These are phyloP conservation scores for Drosophila picticornis DNA, from an alignment of 2,888 invertebrate genomes.

Conservation along the genomic window DNA sequence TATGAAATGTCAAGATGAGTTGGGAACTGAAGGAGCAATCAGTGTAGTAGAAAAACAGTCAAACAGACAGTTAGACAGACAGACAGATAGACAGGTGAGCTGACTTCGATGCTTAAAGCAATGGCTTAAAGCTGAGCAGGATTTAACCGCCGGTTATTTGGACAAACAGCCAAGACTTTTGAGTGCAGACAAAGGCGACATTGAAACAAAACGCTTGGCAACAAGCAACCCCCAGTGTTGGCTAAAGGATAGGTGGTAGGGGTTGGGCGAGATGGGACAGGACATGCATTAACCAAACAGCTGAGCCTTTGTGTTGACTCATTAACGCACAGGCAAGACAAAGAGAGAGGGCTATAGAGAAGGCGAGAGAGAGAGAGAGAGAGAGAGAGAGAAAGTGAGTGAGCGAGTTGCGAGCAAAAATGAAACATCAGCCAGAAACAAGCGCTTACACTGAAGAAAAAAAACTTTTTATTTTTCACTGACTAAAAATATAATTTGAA, in stretches of 20 bases:
- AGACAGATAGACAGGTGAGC: neutral
- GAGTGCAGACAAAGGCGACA: slow-evolving; percentile 61
- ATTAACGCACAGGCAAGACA: slow-evolving; percentile 62
- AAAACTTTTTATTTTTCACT: neutral
- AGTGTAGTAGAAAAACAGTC: slow-evolving; percentile 12
- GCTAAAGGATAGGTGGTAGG: slow-evolving; percentile 8
- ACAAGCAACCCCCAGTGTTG: slow-evolving; percentile 45
- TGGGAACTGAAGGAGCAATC: slow-evolving; percentile 9
- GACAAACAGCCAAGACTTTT: slow-evolving; percentile 51
- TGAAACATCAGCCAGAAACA: slow-evolving; percentile 63
- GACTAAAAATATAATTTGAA: neutral
- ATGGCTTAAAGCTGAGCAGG: slow-evolving; percentile 45
- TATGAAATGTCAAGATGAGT: slow-evolving; percentile 35
- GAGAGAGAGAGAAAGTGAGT: slow-evolving; percentile 5
- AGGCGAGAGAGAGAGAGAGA: neutral
- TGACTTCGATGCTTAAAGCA: slow-evolving; percentile 35
- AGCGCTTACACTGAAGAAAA: slow-evolving; percentile 9
- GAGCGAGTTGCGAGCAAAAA: slow-evolving; percentile 45
- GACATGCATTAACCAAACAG: slow-evolving; percentile 77
- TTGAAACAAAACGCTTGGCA: slow-evolving; percentile 52
- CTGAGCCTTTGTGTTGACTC: slow-evolving; percentile 78
- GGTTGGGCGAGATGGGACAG: slow-evolving; percentile 47
- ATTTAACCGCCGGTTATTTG: slow-evolving; percentile 49
- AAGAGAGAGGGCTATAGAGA: neutral
- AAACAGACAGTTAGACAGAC: neutral